Evolutionary conservation across 2,888 invertebrate genomes (phyloP).

Genomic region (Tholera decimalis): DNA sequence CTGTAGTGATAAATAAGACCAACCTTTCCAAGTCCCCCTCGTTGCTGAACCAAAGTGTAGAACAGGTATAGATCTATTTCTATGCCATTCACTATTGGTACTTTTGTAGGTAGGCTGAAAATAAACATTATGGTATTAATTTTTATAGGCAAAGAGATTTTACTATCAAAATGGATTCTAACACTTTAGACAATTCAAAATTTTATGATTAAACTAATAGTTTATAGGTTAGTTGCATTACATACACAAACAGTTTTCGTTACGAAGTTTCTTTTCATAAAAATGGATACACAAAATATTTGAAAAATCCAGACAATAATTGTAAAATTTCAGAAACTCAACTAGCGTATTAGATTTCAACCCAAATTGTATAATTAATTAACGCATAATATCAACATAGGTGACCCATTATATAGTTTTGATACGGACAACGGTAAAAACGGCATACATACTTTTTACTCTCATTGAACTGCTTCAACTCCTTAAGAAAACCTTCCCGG

Average conservation of each 20-base stretch:
- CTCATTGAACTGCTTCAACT: slow-evolving; percentile 97
- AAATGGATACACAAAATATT: background rate
- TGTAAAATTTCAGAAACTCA: background rate
- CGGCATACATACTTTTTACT: slow-evolving; percentile 95
- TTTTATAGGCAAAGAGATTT: background rate
- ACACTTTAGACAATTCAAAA: background rate
- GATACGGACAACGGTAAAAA: slow-evolving; percentile 13
- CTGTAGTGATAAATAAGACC: background rate
- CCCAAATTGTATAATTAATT: background rate
- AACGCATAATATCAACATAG: slow-evolving; percentile 7
- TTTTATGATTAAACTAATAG: no score
- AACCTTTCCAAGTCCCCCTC: slow-evolving; percentile 98
- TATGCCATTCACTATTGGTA: slow-evolving; percentile 96
- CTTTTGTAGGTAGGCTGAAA: slow-evolving; percentile 91
- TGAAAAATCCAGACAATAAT: background rate
- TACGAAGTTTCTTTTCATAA: background rate
- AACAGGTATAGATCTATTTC: slow-evolving; percentile 98
- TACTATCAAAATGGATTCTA: background rate
- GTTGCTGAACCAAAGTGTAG: slow-evolving; percentile 97
- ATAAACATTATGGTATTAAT: background rate
- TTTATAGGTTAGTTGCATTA: slow-evolving; percentile 36
- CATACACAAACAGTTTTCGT: slow-evolving; percentile 7
- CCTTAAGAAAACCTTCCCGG: slow-evolving; percentile 95
- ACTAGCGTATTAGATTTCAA: background rate
- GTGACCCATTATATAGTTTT: background rate